Percentiles rank a stretch among this genome's conserved stretches.
Conservation (phyloP, 2,113 vertebrate species). For the Clinocottus analis region DNA sequence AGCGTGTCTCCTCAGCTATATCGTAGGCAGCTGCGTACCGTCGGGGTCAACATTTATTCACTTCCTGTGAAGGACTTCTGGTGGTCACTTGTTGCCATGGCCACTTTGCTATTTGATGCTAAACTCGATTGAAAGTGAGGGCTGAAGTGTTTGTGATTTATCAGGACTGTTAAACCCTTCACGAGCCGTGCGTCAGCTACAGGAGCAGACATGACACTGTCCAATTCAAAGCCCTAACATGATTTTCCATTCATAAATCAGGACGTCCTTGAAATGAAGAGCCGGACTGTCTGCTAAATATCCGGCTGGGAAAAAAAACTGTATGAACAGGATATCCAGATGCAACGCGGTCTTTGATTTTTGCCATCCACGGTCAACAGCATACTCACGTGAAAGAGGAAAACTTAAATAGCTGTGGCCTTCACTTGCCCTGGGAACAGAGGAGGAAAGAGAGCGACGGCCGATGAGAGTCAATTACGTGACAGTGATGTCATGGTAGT, state of each 20-base stretch:
- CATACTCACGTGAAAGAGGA: constrained; percentile 26
- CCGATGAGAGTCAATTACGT: constrained; percentile 70
- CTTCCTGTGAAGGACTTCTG: background rate
- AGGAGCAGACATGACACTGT: constrained; percentile 28
- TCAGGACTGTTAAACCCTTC: constrained; percentile 28
- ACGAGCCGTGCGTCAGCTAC: constrained; percentile 20
- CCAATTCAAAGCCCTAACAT: constrained; percentile 15
- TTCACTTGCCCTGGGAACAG: constrained; percentile 46
- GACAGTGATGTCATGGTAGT: constrained; percentile 78
- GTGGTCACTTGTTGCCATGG: constrained; percentile 24
- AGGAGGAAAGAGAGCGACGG: constrained; percentile 33
- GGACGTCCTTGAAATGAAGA: constrained; percentile 34
- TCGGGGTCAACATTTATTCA: background rate
- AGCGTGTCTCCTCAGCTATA: constrained; percentile 21
- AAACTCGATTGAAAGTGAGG: background rate
- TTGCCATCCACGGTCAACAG: constrained; percentile 8
- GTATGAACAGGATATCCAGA: constrained; percentile 40
- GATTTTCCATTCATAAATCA: constrained; percentile 60
- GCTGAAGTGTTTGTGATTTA: constrained; percentile 41
- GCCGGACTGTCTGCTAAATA: constrained; percentile 38
- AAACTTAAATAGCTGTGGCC: constrained; percentile 44
- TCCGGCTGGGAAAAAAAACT: constrained; percentile 22
- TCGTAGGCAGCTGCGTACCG: background rate
- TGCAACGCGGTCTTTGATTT: constrained; percentile 33
- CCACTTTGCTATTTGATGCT: constrained; percentile 24